Base-by-base conservation (phyloP, 2,888 invertebrate species). In the Drosophila peninsularis region DNA sequence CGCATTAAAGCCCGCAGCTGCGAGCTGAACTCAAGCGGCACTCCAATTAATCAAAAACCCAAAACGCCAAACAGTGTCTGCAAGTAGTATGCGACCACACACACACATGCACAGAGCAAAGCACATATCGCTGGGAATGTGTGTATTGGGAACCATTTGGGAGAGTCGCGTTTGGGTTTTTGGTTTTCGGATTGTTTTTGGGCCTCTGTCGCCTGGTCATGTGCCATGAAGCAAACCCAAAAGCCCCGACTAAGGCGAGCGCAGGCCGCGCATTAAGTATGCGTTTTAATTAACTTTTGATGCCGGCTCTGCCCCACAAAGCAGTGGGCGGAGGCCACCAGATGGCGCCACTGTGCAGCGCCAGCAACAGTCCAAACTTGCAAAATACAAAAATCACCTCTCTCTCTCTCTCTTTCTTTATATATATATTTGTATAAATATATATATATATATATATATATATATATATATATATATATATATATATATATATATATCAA, bases 251-350 rank as follows among this genome's bases (percentile, higher is more conserved):
- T 70, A 62, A 69, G 62, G 70, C 70, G 52, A 21, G 47, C 44
- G 53, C 56, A 55, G 62, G 55, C 56, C 77, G 66, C 78, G 81
- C 80, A 80, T 80, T 80, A 83, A 83, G 80, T 80, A 80, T 80
- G 80, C 80, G 80, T 83, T 80, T 80, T 80, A 80, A 83, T 80
- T 80, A 80, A 83, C 80, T 80, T 80, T 80, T 77, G 84, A 83
- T 83, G 74, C 71, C 63, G 52, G 62, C 53, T 27, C 53, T 13
- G 32, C 17, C 30, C 30, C 57, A 45, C 57, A 57, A 56, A 64
- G 66, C 49, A 56, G 50, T 50, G n/a, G 67, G 32, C 45, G 44
- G 53, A 19, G 75, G 37, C 78, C 78, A 44, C 61, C 77, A 79
- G 83, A 75, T 79, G 77, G 80, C 80, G 69, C 65, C 65, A 76